Conservation (phyloP, 1,140 invertebrate genomes). For the Forficula auricularia region DNA sequence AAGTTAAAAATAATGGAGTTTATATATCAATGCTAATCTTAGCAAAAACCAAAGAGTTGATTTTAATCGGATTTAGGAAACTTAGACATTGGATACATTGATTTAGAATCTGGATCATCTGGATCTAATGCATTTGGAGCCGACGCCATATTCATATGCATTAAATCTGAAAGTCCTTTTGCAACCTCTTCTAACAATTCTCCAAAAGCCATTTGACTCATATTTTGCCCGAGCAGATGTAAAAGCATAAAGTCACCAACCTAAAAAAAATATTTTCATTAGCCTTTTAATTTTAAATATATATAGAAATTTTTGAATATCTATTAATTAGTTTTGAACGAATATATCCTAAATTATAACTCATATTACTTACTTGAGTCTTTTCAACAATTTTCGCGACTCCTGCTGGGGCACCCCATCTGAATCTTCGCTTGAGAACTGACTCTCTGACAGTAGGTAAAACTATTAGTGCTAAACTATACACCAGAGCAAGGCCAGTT, state of each 20-base stretch:
- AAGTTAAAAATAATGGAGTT: too few relatives aligned
- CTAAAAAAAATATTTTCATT: slow-evolving; percentile 26
- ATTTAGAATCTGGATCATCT: too few relatives aligned
- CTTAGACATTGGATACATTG: too few relatives aligned
- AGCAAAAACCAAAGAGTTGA: too few relatives aligned
- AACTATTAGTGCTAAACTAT: slow-evolving; percentile 59
- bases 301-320: too few relatives aligned
- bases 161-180: slow-evolving; percentile 36
- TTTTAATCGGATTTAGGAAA: too few relatives aligned
- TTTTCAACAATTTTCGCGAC: slow-evolving; percentile 52
- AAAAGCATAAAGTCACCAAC: slow-evolving; percentile 71
- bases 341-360: too few relatives aligned
- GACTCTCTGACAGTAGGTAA: slow-evolving; percentile 62
- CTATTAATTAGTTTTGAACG: too few relatives aligned
- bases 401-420: slow-evolving; percentile 49
- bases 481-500: slow-evolving; percentile 57
- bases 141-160: slow-evolving; percentile 56
- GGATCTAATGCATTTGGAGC: slow-evolving; percentile 36
- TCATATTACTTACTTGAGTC: slow-evolving; percentile 51
- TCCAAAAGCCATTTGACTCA: slow-evolving; percentile 59
- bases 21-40: too few relatives aligned
- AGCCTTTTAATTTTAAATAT: too few relatives aligned
- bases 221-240: slow-evolving; percentile 66
- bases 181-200: slow-evolving; percentile 49
- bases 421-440: slow-evolving; percentile 56